Conservation (phyloP, 2,888 invertebrate genomes). For the Liopterus haemorrhoidalis region DNA sequence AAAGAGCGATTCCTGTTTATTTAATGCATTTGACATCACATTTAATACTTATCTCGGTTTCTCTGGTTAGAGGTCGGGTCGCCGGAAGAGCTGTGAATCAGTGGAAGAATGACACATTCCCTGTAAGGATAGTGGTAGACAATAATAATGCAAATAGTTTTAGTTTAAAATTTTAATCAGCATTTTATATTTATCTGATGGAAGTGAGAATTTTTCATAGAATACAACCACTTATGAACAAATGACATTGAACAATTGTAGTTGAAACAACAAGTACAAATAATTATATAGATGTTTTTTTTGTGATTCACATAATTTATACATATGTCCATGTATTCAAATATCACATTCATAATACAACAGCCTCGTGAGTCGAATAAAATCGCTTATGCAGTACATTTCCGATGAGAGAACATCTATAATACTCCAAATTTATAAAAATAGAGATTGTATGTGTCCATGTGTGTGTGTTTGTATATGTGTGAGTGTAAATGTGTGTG, state of each 20-base stretch:
- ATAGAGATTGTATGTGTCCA: slow-evolving; percentile 14
- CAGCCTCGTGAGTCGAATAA: slow-evolving; percentile 41
- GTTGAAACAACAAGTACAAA: slow-evolving; percentile 43
- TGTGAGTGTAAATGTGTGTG: background rate
- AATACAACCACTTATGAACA: slow-evolving; percentile 27
- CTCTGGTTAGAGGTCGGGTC: no score
- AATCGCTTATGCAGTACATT: slow-evolving; percentile 20
- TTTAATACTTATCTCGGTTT: no score
- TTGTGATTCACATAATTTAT: slow-evolving; percentile 16
- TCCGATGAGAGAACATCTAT: slow-evolving; percentile 17
- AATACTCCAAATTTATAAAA: slow-evolving; percentile 16
- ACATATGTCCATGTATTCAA: slow-evolving; percentile 34
- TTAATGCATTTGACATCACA: no score
- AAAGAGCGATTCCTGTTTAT: no score
- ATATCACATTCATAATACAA: slow-evolving; percentile 49
- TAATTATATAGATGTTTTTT: slow-evolving; percentile 39
- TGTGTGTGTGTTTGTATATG: slow-evolving; percentile 5
- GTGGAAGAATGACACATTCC: no score
- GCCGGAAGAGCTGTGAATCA: no score
- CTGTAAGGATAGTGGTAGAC: no score
- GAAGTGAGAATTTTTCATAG: slow-evolving; percentile 20
- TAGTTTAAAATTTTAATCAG: slow-evolving; percentile 16
- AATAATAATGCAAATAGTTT: no score
- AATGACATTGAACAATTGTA: slow-evolving; percentile 37
- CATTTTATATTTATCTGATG: slow-evolving; percentile 16